Evolutionary conservation across 2,797 vertebrate species (phyloP).

Genomic region (Meda fulgida): DNA sequence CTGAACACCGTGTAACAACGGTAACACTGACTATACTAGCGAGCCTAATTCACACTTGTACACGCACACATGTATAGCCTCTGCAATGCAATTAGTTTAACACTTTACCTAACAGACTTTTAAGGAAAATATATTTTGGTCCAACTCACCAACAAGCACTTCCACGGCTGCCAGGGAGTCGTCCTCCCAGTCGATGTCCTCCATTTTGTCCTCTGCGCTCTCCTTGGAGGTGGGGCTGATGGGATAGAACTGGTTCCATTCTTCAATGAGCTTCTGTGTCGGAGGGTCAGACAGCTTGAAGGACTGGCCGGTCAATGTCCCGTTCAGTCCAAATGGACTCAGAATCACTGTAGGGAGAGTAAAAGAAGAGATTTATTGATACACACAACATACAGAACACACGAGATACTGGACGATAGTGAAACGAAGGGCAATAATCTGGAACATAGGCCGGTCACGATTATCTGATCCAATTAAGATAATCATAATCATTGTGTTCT

Average conservation of each 20-base stretch:
- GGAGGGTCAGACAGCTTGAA: conserved; percentile 98
- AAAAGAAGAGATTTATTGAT: background rate
- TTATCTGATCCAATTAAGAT: conserved; percentile 9
- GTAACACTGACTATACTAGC: no score
- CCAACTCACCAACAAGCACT: conserved; percentile 91
- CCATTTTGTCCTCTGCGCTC: conserved; percentile 87
- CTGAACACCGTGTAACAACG: no score
- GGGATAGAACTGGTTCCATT: conserved; percentile 99
- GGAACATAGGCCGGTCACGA: background rate
- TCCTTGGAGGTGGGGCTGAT: conserved; percentile 90
- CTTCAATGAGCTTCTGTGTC: conserved; percentile 94
- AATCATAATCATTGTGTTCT: background rate
- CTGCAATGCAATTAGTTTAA: background rate
- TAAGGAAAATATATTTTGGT: background rate
- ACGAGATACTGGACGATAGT: background rate
- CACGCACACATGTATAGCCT: background rate
- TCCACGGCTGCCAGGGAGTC: conserved; percentile 96
- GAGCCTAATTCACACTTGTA: background rate
- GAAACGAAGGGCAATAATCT: background rate
- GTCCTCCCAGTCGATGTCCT: conserved; percentile 98
- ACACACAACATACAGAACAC: background rate
- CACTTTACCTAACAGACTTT: background rate
- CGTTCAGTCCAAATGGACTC: conserved; percentile 95
- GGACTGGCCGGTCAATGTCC: conserved; percentile 95
- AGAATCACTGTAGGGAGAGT: conserved; percentile 84